Evolutionary conservation across 2,113 vertebrate species (phyloP).

Genomic region (Lichenostomus cassidix): DNA sequence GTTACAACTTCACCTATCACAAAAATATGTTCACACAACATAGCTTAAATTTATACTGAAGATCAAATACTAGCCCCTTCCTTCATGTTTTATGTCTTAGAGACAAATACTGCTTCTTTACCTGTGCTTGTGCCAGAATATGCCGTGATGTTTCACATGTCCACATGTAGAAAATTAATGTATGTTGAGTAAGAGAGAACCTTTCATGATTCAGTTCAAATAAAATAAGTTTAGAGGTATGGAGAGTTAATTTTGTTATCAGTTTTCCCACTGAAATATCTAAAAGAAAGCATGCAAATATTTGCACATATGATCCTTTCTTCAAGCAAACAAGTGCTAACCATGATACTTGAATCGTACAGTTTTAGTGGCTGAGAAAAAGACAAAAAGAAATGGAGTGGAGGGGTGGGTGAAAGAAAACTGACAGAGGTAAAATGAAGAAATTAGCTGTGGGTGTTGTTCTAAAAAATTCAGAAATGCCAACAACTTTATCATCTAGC

Average conservation of each 20-base stretch:
- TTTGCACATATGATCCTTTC: neutral
- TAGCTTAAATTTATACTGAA: neutral
- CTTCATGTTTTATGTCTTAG: neutral
- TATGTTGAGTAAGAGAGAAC: neutral
- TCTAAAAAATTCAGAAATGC: neutral
- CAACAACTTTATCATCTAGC: neutral
- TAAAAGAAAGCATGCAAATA: neutral
- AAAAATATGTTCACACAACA: neutral
- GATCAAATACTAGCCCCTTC: neutral
- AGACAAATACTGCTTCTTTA: neutral
- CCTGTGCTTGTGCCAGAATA: neutral
- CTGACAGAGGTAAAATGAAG: neutral
- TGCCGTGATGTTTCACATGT: neutral
- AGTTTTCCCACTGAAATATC: neutral
- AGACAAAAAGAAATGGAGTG: accelerated
- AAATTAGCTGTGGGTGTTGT: neutral
- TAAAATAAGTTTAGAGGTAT: neutral
- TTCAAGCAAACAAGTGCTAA: neutral
- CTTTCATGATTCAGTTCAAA: neutral
- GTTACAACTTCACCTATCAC: neutral
- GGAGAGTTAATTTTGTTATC: neutral
- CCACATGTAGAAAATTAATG: neutral
- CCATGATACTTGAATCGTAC: neutral
- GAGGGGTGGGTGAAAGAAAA: neutral
- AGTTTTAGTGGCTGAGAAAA: neutral